Conservation (phyloP, 2,888 invertebrate genomes). For the Diaphora mendica region DNA sequence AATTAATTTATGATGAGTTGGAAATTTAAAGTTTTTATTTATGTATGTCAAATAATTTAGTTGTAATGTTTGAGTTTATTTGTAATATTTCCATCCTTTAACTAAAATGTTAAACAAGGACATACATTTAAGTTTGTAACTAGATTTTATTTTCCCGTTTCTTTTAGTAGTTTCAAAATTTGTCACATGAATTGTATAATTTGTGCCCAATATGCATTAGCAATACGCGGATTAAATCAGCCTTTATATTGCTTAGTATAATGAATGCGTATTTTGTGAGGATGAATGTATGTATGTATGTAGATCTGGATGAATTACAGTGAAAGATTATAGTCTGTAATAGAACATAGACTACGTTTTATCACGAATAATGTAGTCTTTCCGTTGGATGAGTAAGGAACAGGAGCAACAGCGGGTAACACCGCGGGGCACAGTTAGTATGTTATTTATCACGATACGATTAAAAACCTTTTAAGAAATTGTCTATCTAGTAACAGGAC, state of each 20-base stretch:
- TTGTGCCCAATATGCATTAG: no score
- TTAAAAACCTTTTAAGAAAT: conserved; percentile 1
- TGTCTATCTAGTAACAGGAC: conserved; percentile 16
- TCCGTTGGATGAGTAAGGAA: no score
- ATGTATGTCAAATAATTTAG: not conserved
- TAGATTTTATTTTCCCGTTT: not conserved
- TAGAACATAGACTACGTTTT: no score
- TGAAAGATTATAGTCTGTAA: no score
- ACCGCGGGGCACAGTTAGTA: no score
- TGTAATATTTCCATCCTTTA: not conserved
- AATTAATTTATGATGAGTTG: not conserved
- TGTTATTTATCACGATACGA: not conserved
- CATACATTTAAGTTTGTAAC: not conserved
- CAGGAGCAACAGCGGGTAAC: no score
- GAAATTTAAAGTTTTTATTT: not conserved
- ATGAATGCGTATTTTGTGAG: no score
- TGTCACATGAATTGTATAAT: no score
- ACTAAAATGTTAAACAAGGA: not conserved
- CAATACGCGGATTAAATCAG: not conserved
- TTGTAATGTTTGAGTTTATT: not conserved
- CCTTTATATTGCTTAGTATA: not conserved
- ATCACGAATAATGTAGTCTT: no score
- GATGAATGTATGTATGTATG: no score
- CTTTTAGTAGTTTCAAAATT: no score
- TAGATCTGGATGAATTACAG: no score